Evolutionary conservation across 2,113 vertebrate species (phyloP).

Genomic region (Heloderma charlesbogerti): DNA sequence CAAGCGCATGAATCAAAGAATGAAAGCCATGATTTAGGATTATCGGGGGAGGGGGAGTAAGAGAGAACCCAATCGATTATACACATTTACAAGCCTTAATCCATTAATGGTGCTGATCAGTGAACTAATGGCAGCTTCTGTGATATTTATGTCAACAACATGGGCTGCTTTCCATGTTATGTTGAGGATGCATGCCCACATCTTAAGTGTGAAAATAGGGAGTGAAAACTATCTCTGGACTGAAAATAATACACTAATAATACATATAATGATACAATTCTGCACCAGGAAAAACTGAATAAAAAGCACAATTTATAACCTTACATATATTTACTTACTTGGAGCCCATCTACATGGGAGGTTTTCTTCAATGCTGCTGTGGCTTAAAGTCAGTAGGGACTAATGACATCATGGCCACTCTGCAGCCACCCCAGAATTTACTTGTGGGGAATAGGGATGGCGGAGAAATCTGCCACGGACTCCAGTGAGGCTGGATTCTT

Average conservation of each 20-base stretch:
- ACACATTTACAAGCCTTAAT: not conserved
- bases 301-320: not conserved
- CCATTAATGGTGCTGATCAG: not conserved
- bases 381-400: too few relatives aligned
- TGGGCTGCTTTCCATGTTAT: not conserved
- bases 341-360: too few relatives aligned
- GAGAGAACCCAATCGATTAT: not conserved
- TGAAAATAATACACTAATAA: not conserved
- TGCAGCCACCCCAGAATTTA: too few relatives aligned
- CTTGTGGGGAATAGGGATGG: too few relatives aligned
- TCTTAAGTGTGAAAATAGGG: not conserved
- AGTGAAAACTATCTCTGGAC: not conserved
- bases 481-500: too few relatives aligned
- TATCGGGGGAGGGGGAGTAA: not conserved
- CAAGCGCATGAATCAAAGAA: not conserved
- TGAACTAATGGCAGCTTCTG: not conserved
- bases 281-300: not conserved
- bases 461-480: too few relatives aligned
- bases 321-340: not conserved
- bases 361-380: too few relatives aligned
- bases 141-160: not conserved
- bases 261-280: not conserved
- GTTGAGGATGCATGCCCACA: not conserved
- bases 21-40: slow-evolving; percentile 11
- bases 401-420: too few relatives aligned